Evolutionary conservation across 2,113 vertebrate species (phyloP).

Genomic region (Hippocampus barbouri): DNA sequence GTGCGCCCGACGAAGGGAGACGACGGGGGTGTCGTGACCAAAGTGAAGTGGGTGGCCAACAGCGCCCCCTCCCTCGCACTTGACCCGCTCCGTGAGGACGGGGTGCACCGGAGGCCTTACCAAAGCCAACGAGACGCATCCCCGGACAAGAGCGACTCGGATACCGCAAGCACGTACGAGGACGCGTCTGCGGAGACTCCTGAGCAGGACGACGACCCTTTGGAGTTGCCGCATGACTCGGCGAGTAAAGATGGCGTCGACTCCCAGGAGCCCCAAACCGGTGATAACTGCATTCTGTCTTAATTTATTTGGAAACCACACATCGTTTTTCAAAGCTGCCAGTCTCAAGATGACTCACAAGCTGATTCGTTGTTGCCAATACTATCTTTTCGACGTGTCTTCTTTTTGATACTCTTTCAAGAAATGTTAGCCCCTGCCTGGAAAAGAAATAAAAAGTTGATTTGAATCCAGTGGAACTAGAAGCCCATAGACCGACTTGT

Average conservation of each 20-base stretch:
- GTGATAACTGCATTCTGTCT: constrained; percentile 61
- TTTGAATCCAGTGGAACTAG: neutral
- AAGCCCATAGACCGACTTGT: neutral
- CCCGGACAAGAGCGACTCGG: constrained; percentile 47
- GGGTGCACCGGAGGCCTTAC: constrained; percentile 42
- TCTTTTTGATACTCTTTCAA: constrained; percentile 2
- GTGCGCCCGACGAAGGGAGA: constrained; percentile 1
- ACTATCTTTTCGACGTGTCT: constrained; percentile 5
- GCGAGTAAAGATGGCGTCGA: constrained; percentile 18
- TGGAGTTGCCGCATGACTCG: constrained; percentile 34
- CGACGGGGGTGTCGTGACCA: constrained; percentile 9
- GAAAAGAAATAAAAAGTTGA: neutral
- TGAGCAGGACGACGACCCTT: constrained; percentile 46
- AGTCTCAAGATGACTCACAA: constrained; percentile 31
- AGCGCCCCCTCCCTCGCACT: constrained; percentile 51
- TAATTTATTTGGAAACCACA: constrained; percentile 35
- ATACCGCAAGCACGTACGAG: constrained; percentile 71
- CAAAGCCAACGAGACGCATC: constrained; percentile 13
- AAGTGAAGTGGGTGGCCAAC: constrained; percentile 40
- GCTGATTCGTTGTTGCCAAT: constrained; percentile 26
- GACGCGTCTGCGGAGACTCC: constrained; percentile 67
- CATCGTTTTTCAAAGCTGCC: constrained; percentile 7
- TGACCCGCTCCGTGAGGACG: constrained; percentile 24
- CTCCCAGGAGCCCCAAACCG: constrained; percentile 10
- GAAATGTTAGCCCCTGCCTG: neutral